Evolutionary conservation across 2,113 vertebrate species (phyloP).

Genomic region (Muntiacus reevesi): DNA sequence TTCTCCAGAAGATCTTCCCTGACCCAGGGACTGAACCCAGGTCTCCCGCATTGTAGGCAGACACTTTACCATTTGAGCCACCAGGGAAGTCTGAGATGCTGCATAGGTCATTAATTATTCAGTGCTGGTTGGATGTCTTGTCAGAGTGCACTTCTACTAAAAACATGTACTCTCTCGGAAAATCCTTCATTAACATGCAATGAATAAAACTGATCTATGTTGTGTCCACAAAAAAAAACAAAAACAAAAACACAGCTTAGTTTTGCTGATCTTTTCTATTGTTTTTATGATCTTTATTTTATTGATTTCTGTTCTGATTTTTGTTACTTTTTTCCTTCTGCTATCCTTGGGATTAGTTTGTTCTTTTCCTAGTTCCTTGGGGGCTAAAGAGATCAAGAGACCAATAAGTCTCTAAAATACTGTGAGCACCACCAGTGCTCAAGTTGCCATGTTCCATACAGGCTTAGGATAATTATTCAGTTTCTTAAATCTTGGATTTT

Average conservation of each 20-base stretch:
- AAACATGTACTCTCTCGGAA: too few relatives aligned
- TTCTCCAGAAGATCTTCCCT: too few relatives aligned
- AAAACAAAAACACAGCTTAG: not conserved
- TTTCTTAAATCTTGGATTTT: not conserved
- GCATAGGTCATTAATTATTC: too few relatives aligned
- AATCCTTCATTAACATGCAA: too few relatives aligned
- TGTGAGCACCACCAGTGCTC: not conserved
- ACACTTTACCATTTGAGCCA: too few relatives aligned
- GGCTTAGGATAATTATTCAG: not conserved
- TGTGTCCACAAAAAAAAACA: too few relatives aligned
- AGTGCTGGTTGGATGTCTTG: too few relatives aligned
- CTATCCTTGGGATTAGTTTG: not conserved
- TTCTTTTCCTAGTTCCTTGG: not conserved
- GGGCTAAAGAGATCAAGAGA: not conserved
- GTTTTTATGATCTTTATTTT: not conserved
- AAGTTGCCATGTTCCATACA: not conserved
- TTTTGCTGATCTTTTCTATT: not conserved
- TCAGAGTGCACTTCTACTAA: too few relatives aligned
- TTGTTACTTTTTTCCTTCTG: not conserved
- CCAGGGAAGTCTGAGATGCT: too few relatives aligned
- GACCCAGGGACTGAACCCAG: too few relatives aligned
- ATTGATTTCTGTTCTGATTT: not conserved
- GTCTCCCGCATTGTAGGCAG: too few relatives aligned
- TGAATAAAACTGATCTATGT: too few relatives aligned
- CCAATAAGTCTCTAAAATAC: not conserved